phyloP scores from a whole-genome alignment of 2,113 vertebrate genomes.

The Atlantisia rogersi region DNA sequence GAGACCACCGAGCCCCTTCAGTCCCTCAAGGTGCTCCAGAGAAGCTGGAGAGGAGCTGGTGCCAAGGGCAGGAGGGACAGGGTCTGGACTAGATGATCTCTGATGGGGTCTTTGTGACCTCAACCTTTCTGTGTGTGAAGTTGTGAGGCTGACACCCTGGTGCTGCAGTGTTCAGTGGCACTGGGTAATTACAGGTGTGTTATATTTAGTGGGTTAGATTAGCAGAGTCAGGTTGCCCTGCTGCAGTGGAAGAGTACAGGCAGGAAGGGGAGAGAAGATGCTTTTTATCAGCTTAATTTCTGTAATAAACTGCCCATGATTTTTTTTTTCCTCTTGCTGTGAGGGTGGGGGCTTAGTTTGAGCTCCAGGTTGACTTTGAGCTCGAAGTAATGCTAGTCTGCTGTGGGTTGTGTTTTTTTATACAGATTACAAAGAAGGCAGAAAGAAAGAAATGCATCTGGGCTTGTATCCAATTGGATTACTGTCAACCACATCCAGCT shows the following conservation, averaged over 20 bases:
- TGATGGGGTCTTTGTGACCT: background rate
- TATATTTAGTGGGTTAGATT: slow-evolving; percentile 15
- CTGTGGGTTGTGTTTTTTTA: background rate
- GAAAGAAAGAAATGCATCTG: background rate
- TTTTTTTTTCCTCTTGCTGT: background rate
- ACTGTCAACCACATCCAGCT: background rate
- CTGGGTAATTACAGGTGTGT: slow-evolving; percentile 30
- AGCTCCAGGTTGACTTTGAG: slow-evolving; percentile 4
- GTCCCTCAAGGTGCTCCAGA: too few relatives aligned
- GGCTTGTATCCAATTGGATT: background rate
- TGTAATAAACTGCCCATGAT: background rate
- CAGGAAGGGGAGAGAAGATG: background rate
- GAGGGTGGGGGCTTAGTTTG: background rate
- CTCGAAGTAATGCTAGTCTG: background rate
- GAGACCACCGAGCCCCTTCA: too few relatives aligned
- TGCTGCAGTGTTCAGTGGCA: background rate
- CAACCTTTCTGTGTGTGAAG: background rate
- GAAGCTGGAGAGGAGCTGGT: too few relatives aligned
- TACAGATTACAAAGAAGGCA: background rate
- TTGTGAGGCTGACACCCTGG: background rate
- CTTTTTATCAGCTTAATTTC: slow-evolving; percentile 57
- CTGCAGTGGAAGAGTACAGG: background rate
- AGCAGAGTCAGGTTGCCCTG: slow-evolving; percentile 7
- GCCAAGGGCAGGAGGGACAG: too few relatives aligned
- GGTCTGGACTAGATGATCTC: fast-evolving